Percentiles rank a stretch among this genome's conserved stretches.
phyloP scores from a whole-genome alignment of 92 coral and sea anemone genomes.

The Umimayanthus kanabou region DNA sequence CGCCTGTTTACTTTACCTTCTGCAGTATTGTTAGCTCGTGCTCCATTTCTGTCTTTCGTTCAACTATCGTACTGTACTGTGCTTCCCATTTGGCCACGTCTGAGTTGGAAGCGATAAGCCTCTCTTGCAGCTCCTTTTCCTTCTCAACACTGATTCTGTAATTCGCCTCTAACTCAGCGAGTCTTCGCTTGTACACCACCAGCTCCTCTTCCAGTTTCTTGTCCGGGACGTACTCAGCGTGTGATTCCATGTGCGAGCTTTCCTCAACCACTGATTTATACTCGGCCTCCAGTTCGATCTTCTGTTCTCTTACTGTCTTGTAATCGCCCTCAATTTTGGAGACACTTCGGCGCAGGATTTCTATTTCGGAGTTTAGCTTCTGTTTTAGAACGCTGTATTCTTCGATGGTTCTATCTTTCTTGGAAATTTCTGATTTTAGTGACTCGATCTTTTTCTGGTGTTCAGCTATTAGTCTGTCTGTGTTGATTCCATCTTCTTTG shows the following conservation, averaged over 20 bases:
- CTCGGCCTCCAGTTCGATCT: conserved; percentile 61
- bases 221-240: conserved; percentile 29
- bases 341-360: conserved; percentile 21
- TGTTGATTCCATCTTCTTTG: conserved; percentile 47
- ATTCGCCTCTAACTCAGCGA: conserved; percentile 56
- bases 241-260: conserved; percentile 43
- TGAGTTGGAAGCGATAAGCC: conserved; percentile 53
- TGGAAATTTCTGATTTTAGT: conserved; percentile 54
- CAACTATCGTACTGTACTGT: conserved; percentile 55
- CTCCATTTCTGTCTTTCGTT: conserved; percentile 72
- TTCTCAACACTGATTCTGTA: conserved; percentile 58
- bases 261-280: conserved; percentile 46
- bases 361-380: conserved; percentile 55
- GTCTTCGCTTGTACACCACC: conserved; percentile 46
- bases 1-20: conserved; percentile 19
- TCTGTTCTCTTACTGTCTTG: conserved; percentile 47
- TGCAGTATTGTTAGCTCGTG: conserved; percentile 61
- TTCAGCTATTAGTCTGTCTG: conserved; percentile 58
- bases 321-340: conserved; percentile 41
- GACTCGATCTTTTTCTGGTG: conserved; percentile 53
- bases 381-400: conserved; percentile 47
- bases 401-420: conserved; percentile 61
- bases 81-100: conserved; percentile 67
- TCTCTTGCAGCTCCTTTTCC: conserved; percentile 65
- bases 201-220: conserved; percentile 66